Conservation (phyloP, 1,140 invertebrate species). For the fruit fly (Drosophila melanogaster) region DNA sequence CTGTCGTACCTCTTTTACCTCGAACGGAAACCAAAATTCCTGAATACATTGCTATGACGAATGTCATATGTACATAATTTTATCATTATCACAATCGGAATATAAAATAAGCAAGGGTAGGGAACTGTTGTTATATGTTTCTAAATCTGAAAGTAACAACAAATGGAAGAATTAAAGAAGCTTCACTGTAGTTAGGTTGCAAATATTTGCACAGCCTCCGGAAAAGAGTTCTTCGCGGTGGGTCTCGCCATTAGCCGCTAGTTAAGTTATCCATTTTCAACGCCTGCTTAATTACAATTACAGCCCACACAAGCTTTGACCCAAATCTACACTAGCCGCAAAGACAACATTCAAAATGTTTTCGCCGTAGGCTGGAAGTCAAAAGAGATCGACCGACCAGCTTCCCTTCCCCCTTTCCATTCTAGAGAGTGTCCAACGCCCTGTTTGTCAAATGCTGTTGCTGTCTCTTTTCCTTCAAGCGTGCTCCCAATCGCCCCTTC, state of each 20-base stretch:
- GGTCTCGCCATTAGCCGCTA: constrained; percentile 50
- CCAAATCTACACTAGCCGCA: constrained; percentile 59
- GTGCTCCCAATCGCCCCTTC: not conserved
- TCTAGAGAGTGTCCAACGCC: constrained; percentile 40
- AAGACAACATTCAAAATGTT: constrained; percentile 35
- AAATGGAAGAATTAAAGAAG: not conserved
- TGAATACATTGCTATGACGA: too few relatives aligned
- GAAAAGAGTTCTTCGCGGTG: constrained; percentile 40
- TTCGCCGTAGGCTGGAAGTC: constrained; percentile 54
- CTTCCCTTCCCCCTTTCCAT: not conserved
- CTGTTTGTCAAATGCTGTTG: constrained; percentile 57
- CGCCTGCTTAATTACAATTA: constrained; percentile 75
- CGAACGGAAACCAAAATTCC: not conserved
- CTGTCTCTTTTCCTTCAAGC: not conserved
- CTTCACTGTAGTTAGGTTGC: not conserved
- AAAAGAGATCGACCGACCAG: constrained; percentile 20
- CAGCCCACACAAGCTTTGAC: constrained; percentile 76
- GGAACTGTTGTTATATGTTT: too few relatives aligned
- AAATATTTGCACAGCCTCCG: constrained; percentile 39
- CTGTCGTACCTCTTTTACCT: not conserved
- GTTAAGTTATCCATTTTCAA: constrained; percentile 35
- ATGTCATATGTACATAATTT: too few relatives aligned
- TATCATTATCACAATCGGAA: too few relatives aligned
- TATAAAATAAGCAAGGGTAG: too few relatives aligned
- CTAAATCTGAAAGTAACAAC: too few relatives aligned